Evolutionary conservation across 2,888 invertebrate genomes (phyloP).

Genomic region (Trissolcus brochymenae): DNA sequence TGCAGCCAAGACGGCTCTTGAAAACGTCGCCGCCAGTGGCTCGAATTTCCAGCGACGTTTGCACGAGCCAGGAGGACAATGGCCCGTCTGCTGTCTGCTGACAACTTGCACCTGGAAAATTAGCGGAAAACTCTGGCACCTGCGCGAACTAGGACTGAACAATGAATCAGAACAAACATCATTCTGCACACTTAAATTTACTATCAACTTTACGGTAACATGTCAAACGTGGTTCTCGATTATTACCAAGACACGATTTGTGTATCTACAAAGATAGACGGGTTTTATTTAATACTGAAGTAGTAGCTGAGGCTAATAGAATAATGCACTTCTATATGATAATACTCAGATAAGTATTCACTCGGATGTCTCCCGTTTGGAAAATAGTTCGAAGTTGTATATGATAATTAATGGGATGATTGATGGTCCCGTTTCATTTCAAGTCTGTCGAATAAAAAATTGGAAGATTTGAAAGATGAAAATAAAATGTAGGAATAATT

Average conservation of each 20-base stretch:
- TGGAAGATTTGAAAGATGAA: too few species aligned
- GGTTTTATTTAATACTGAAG: neutral
- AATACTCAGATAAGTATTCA: neutral
- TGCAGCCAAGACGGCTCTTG: conserved; percentile 44
- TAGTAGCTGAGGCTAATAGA: neutral
- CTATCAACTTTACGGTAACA: conserved; percentile 14
- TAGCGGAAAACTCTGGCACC: conserved; percentile 44
- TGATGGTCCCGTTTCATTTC: too few species aligned
- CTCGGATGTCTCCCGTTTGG: neutral
- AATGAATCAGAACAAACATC: conserved; percentile 46
- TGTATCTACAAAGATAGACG: conserved; percentile 2
- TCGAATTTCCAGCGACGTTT: conserved; percentile 44
- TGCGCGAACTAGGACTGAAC: conserved; percentile 23
- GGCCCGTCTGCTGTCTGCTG: conserved; percentile 44
- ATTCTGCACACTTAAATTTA: conserved; percentile 17
- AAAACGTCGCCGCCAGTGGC: conserved; percentile 54
- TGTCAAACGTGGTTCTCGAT: conserved; percentile 13
- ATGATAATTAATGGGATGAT: too few species aligned
- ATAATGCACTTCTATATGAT: neutral
- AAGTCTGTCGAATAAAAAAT: too few species aligned
- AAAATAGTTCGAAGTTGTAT: too few species aligned
- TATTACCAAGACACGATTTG: conserved; percentile 1
- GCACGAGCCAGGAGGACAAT: conserved; percentile 48
- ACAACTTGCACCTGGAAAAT: conserved; percentile 54
- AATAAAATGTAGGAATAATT: too few species aligned